Conservation (phyloP, 2,888 invertebrate genomes). For the Apocheima hispidaria region DNA sequence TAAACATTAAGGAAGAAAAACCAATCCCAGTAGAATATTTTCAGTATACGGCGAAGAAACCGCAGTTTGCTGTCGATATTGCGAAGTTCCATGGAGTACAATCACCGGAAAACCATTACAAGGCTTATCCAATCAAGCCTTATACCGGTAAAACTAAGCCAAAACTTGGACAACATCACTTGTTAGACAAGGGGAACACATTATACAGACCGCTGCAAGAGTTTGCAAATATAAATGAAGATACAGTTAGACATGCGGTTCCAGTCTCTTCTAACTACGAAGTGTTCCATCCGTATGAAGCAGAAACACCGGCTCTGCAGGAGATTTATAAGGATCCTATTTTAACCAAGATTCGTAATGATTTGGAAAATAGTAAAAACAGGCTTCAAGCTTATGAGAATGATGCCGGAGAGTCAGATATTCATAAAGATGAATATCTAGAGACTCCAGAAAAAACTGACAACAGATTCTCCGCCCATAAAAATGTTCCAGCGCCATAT, state of each 20-base stretch:
- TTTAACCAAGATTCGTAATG: conserved; percentile 67
- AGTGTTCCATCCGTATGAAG: conserved; percentile 77
- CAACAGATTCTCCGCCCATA: conserved; percentile 67
- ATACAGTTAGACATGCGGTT: conserved; percentile 47
- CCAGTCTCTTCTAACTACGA: conserved; percentile 70
- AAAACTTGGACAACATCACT: conserved; percentile 67
- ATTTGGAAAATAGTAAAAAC: conserved; percentile 65
- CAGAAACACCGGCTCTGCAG: conserved; percentile 71
- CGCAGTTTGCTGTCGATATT: conserved; percentile 73
- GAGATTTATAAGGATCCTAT: conserved; percentile 73
- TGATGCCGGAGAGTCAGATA: conserved; percentile 67
- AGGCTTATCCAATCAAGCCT: conserved; percentile 69
- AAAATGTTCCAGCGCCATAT: conserved; percentile 65
- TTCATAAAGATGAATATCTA: conserved; percentile 70
- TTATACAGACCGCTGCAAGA: conserved; percentile 64
- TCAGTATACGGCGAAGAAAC: conserved; percentile 74
- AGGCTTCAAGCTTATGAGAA: conserved; percentile 71
- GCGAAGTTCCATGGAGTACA: conserved; percentile 74
- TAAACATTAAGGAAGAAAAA: conserved; percentile 38
- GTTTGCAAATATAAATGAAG: conserved; percentile 58
- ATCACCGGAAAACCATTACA: conserved; percentile 69
- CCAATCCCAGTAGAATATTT: conserved; percentile 71
- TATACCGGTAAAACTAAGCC: conserved; percentile 63
- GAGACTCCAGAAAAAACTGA: conserved; percentile 73
- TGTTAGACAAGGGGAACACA: conserved; percentile 58